Conservation (phyloP, 2,113 vertebrate species). For the Plecotus auritus region DNA sequence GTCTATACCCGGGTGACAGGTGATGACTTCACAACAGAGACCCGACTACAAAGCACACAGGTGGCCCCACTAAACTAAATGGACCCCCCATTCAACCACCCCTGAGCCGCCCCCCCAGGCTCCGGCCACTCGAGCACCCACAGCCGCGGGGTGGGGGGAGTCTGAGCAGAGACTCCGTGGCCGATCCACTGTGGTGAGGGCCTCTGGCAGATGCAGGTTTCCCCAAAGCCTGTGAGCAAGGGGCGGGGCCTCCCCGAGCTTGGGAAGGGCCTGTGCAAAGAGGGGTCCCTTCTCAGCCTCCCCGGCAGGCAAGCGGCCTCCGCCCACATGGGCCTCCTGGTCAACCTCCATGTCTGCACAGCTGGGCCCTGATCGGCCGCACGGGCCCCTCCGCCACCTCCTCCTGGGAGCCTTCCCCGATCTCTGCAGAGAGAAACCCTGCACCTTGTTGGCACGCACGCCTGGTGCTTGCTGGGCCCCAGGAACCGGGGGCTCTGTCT, state of each 20-base stretch:
- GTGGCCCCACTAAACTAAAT: too few relatives aligned
- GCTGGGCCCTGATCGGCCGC: neutral
- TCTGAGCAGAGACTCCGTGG: neutral
- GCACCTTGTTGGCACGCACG: too few relatives aligned
- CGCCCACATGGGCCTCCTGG: neutral
- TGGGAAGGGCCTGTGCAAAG: neutral
- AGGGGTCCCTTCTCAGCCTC: neutral
- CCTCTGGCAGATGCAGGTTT: neutral
- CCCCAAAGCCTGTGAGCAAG: neutral
- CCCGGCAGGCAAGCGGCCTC: neutral
- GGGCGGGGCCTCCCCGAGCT: neutral
- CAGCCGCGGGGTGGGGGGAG: neutral
- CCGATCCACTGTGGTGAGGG: neutral
- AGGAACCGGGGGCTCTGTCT: too few relatives aligned
- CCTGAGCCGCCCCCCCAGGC: neutral
- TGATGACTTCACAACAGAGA: neutral
- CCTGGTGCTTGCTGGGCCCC: neutral
- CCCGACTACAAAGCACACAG: neutral
- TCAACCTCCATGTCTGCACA: accelerated
- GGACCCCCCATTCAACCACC: neutral
- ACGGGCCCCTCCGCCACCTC: neutral
- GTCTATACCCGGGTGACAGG: accelerated
- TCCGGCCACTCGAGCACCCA: too few relatives aligned
- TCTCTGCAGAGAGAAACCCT: neutral
- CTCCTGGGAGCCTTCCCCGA: neutral